phyloP scores from a whole-genome alignment of 2,113 vertebrate species.

The Gasterosteus nipponicus region DNA sequence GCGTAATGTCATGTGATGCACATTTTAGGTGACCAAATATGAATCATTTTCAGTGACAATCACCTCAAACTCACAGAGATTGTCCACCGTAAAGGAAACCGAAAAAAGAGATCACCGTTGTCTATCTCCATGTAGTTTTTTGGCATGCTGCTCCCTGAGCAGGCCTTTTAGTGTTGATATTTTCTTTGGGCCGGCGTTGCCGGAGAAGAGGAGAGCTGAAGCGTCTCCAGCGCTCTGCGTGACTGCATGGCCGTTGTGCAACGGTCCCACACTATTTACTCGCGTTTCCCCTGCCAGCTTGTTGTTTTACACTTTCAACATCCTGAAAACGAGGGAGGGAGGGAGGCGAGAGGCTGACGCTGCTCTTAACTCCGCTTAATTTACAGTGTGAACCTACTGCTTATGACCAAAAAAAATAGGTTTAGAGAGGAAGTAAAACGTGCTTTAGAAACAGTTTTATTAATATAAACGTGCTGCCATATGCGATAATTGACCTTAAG shows the following conservation, averaged over 20 bases:
- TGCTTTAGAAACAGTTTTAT: conserved; percentile 55
- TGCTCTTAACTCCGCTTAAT: conserved; percentile 54
- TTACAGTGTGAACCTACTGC: conserved; percentile 20
- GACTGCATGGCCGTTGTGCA: conserved; percentile 60
- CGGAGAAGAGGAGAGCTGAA: conserved; percentile 48
- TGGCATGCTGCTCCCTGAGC: not conserved
- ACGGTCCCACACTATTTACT: conserved; percentile 49
- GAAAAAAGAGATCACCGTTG: too few species aligned
- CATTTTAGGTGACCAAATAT: too few species aligned
- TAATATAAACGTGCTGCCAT: conserved; percentile 16
- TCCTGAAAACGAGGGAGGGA: conserved; percentile 34
- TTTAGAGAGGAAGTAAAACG: conserved; percentile 69
- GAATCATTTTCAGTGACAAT: too few species aligned
- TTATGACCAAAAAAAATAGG: conserved; percentile 16
- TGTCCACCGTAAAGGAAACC: too few species aligned
- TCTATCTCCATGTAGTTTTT: too few species aligned
- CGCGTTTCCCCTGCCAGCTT: conserved; percentile 64
- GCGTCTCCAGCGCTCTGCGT: conserved; percentile 48
- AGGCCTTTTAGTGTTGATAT: not conserved
- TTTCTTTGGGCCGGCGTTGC: not conserved
- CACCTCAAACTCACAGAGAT: too few species aligned
- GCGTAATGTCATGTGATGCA: too few species aligned
- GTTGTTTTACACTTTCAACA: conserved; percentile 73
- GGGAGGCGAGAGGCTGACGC: conserved; percentile 62
- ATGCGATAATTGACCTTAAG: not conserved